A percentile compares a stretch with the other conserved stretches of the same genome.
These are phyloP conservation scores for Clunio marinus DNA, from an alignment of 2,888 invertebrate genomes.

Conservation along the genomic window DNA sequence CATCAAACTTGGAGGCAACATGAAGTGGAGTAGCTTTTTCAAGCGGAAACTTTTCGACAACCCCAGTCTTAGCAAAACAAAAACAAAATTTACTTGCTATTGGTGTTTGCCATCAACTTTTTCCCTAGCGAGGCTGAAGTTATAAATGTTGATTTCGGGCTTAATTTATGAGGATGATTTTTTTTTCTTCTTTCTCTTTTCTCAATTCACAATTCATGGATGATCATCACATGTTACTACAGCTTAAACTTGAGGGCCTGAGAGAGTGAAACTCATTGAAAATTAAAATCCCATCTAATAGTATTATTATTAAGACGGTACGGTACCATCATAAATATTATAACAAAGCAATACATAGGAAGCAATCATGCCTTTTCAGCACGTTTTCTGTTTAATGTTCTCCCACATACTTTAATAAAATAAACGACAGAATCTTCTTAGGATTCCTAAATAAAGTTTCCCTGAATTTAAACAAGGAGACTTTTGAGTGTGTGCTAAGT, in stretches of 20 bases:
- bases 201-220: too few species aligned
- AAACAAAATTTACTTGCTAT: too few species aligned
- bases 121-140: neutral
- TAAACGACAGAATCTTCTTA: neutral
- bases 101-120: too few species aligned
- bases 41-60: neutral
- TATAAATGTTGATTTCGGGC: neutral
- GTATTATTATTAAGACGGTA: neutral
- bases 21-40: neutral
- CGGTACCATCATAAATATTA: neutral
- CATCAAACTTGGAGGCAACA: neutral
- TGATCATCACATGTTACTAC: too few species aligned
- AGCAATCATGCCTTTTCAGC: too few species aligned
- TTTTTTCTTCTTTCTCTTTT: too few species aligned
- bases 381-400: neutral
- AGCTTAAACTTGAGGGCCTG: neutral
- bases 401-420: too few species aligned
- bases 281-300: neutral
- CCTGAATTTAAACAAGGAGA: neutral
- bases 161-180: neutral
- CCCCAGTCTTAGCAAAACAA: neutral
- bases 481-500: neutral
- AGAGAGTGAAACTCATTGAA: neutral
- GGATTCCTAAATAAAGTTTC: constrained; percentile 12
- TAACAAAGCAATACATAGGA: too few species aligned